phyloP scores from a whole-genome alignment of 1,140 invertebrate genomes.

The Formica exsecta region DNA sequence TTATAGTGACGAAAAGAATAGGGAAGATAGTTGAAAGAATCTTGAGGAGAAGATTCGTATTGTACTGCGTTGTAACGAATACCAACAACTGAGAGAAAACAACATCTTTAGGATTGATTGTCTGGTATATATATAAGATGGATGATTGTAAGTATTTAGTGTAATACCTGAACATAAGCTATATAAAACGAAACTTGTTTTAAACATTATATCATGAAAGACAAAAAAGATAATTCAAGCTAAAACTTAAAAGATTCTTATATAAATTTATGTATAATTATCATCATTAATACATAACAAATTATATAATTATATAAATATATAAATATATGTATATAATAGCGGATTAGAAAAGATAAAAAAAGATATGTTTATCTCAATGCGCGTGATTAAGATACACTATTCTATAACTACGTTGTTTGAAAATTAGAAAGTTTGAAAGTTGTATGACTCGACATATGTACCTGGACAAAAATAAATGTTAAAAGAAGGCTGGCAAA shows the following conservation, averaged over 20 bases:
- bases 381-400: background rate
- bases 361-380: too few species aligned
- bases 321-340: too few species aligned
- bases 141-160: background rate
- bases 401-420: too few species aligned
- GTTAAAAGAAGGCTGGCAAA: background rate
- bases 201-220: background rate
- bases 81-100: conserved; percentile 4
- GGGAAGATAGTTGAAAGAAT: background rate
- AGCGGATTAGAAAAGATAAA: too few species aligned
- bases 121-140: background rate
- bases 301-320: too few species aligned
- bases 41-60: background rate
- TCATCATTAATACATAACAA: too few species aligned
- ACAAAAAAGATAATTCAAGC: background rate
- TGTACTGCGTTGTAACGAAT: conserved; percentile 24
- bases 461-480: conserved; percentile 35
- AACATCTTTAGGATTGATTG: too few species aligned
- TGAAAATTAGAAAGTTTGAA: too few species aligned
- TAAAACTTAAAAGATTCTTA: background rate
- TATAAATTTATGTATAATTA: background rate
- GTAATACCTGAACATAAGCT: background rate
- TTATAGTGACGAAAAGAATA: conserved; percentile 1
- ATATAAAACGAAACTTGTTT: background rate
- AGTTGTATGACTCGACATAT: background rate